These are phyloP conservation scores for Margarornis squamiger DNA, from an alignment of 2,797 vertebrate genomes.

Conservation along the genomic window DNA sequence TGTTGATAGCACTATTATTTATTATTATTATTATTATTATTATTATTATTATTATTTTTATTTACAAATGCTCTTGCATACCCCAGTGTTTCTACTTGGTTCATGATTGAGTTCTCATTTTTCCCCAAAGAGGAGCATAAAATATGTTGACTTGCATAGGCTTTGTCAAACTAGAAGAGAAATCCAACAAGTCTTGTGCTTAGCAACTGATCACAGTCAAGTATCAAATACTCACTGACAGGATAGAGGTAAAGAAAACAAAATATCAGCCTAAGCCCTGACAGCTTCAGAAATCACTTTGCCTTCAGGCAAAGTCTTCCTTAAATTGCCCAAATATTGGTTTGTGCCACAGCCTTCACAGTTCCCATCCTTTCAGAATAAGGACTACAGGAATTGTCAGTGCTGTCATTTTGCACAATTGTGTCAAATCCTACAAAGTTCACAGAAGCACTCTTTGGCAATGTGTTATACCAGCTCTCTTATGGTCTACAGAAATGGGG, in stretches of 20 bases:
- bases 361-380: background rate
- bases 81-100: background rate
- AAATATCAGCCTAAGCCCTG: background rate
- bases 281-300: background rate
- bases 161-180: background rate
- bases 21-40: background rate
- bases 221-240: background rate
- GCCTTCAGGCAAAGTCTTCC: background rate
- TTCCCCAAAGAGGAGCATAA: background rate
- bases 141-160: background rate
- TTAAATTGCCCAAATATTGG: background rate
- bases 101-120: background rate
- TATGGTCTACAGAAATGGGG: background rate
- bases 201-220: background rate
- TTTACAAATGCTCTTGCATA: background rate
- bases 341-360: background rate
- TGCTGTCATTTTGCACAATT: background rate
- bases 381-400: background rate
- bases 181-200: background rate
- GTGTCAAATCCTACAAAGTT: background rate
- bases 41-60: background rate
- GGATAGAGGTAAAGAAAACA: background rate
- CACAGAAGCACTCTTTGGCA: background rate
- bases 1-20: background rate
- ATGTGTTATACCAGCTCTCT: background rate